phyloP scores from a whole-genome alignment of 1,140 invertebrate genomes.

The Pseudobourletiella spinata region DNA sequence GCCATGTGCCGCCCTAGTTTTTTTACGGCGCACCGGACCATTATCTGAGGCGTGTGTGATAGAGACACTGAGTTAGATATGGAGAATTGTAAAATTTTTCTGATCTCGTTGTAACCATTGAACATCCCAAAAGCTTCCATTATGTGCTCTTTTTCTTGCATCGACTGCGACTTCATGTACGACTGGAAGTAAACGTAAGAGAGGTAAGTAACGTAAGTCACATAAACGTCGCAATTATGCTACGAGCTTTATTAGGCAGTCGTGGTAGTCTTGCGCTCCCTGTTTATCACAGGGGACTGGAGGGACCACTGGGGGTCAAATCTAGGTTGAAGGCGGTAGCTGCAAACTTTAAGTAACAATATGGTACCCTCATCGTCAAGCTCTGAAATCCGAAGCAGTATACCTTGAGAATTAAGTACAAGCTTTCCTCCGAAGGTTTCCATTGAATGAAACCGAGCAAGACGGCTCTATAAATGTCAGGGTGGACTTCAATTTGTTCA shows the following conservation, averaged over 20 bases:
- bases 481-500: not conserved
- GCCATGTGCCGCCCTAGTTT: not conserved
- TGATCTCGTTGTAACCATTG: not conserved
- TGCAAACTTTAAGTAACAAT: too few relatives aligned
- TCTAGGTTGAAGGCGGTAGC: too few relatives aligned
- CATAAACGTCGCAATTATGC: not conserved
- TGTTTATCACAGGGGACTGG: too few relatives aligned
- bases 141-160: not conserved
- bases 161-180: not conserved
- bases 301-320: too few relatives aligned
- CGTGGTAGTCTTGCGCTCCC: too few relatives aligned
- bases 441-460: not conserved
- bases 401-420: too few relatives aligned
- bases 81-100: conserved; percentile 6
- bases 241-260: too few relatives aligned
- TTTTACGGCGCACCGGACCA: not conserved
- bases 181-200: too few relatives aligned
- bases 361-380: too few relatives aligned
- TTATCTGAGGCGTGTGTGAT: not conserved
- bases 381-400: not conserved
- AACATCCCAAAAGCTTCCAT: not conserved
- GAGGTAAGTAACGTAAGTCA: too few relatives aligned
- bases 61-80: not conserved
- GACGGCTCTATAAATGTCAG: not conserved
- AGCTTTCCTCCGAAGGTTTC: not conserved